Base-by-base conservation (phyloP, 2,113 vertebrate species). In the Oxygymnocypris stewartii region DNA sequence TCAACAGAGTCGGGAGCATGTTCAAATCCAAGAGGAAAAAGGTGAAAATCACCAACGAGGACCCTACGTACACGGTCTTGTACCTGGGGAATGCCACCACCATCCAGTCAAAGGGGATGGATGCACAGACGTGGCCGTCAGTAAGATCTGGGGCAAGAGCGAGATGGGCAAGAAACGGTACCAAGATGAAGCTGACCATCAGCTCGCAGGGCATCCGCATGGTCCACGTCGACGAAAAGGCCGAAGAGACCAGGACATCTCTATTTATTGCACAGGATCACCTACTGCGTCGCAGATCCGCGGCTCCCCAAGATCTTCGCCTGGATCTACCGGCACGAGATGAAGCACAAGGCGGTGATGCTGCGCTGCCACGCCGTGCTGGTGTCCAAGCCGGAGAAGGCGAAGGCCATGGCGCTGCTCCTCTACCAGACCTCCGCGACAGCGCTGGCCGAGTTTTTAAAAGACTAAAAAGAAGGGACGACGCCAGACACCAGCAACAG, bases 341-440 rank as follows among this genome's bases (percentile, higher is more conserved):
- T 97, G 93, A 97, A 97, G 90, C 98, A 99, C 94, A 99, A 99
- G 92, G 98, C 98, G 6, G 98, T 99, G 87, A 97, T 97, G 96
- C 94, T 99, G 91, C 95, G 98, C 88, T 99, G 98, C 92, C 98
- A 99, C 90, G 98, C 98, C 0, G 98, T 97, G 93, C 95, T 99
- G 35, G 96, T 98, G 85, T 97, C 98, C 91, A 97, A 96, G 92
- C 96, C 98, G 3, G 98, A 98, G 93, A 98, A 99, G 90, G 98
- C 98, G 0, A 97, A 97, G 83, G 97, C 98, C 85, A 97, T 99
- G 97, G 98, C 98, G n/a, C 95, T 98, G 89, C 94, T 98, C 44
- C 95, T 99, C 35, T 98, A 97, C 93, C 98, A 99, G 96, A 98
- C 98, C 51, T 98, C 98, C 1, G 97, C 97, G 87, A 96, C 96